Conservation (phyloP, 1,140 invertebrate species). For the Tetramorium parvispinum region DNA sequence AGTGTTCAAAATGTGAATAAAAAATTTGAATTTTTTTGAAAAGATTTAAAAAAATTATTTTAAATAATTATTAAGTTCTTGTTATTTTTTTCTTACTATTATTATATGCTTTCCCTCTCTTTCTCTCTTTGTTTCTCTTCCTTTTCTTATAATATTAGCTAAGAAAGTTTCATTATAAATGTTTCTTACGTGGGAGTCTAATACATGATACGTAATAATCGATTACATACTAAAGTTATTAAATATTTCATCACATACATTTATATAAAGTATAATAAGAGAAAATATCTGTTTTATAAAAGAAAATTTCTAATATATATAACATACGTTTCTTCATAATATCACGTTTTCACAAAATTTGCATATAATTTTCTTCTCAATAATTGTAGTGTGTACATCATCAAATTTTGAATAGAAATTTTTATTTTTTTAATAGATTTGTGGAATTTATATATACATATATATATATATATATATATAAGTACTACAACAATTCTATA, state of each 20-base stretch:
- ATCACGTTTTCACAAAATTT: slow-evolving; percentile 1
- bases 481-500: neutral
- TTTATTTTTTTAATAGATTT: neutral
- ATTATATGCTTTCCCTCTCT: neutral
- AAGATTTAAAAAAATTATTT: neutral
- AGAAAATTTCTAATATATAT: neutral
- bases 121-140: neutral
- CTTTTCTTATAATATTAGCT: neutral
- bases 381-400: neutral
- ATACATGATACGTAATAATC: neutral
- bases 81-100: neutral
- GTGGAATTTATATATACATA: neutral
- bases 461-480: neutral
- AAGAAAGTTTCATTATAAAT: slow-evolving; percentile 20
- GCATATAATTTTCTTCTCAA: neutral
- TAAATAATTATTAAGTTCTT: neutral
- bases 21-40: neutral
- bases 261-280: neutral
- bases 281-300: neutral
- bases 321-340: neutral
- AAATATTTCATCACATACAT: slow-evolving; percentile 15
- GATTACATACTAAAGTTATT: neutral
- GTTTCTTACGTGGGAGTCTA: neutral
- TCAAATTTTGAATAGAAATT: neutral
- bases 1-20: neutral